Conservation (phyloP, 2,113 vertebrate genomes). For the Barbus barbus region DNA sequence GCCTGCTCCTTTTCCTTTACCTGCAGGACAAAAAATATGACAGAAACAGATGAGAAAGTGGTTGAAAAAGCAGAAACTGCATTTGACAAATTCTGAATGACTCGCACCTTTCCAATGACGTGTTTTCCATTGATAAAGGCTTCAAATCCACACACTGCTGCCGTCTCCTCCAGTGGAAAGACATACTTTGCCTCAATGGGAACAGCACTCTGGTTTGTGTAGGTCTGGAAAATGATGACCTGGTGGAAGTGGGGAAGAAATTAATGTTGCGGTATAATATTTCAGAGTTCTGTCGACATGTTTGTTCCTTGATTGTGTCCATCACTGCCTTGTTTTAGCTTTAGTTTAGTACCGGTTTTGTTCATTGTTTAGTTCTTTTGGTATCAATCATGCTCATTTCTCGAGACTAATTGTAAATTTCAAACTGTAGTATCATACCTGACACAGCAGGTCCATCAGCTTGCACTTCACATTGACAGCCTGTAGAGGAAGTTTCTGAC, state of each 20-base stretch:
- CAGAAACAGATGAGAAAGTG: not conserved
- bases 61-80: not conserved
- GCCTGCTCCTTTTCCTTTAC: slow-evolving; percentile 86
- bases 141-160: slow-evolving; percentile 89
- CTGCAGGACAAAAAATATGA: slow-evolving; percentile 69
- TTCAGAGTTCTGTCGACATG: too few species aligned
- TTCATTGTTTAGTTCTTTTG: too few species aligned
- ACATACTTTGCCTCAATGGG: slow-evolving; percentile 89
- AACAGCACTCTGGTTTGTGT: slow-evolving; percentile 75
- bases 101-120: slow-evolving; percentile 81
- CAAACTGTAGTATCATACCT: slow-evolving; percentile 66
- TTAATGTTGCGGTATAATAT: not conserved
- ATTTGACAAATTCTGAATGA: not conserved
- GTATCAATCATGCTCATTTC: too few species aligned
- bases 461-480: slow-evolving; percentile 79
- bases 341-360: too few species aligned
- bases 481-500: slow-evolving; percentile 63
- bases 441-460: slow-evolving; percentile 81
- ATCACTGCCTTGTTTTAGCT: too few species aligned
- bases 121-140: slow-evolving; percentile 90
- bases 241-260: slow-evolving; percentile 57
- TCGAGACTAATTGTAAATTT: too few species aligned
- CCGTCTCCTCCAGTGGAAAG: slow-evolving; percentile 85
- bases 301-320: too few species aligned
- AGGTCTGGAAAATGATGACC: slow-evolving; percentile 87